phyloP scores from a whole-genome alignment of 1,140 invertebrate species.

The Heliothis virescens region DNA sequence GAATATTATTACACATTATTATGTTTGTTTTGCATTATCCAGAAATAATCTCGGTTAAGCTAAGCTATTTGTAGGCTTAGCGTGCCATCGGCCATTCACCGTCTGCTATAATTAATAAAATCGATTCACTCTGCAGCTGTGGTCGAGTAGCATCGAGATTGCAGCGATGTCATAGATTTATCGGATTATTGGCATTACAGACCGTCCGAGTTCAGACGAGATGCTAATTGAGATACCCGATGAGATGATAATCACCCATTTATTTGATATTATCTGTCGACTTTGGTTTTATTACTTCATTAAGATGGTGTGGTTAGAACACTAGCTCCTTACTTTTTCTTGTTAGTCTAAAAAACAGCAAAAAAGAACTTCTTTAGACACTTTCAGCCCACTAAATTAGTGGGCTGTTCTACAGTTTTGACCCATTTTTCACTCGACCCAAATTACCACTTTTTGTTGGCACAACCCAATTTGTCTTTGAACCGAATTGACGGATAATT shows the following conservation, averaged over 20 bases:
- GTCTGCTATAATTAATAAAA: slow-evolving; percentile 60
- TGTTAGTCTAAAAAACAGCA: background rate
- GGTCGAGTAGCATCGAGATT: slow-evolving; percentile 12
- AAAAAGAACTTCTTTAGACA: too few relatives aligned
- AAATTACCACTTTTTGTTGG: slow-evolving; percentile 13
- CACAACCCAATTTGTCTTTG: slow-evolving; percentile 2
- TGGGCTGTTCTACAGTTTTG: background rate
- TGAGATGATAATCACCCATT: background rate
- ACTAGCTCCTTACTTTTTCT: background rate
- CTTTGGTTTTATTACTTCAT: background rate
- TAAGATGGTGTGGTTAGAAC: too few relatives aligned
- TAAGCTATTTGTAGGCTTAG: slow-evolving; percentile 25
- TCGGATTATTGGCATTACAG: slow-evolving; percentile 18
- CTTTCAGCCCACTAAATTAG: background rate
- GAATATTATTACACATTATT: background rate
- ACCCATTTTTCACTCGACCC: slow-evolving; percentile 27
- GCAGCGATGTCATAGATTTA: slow-evolving; percentile 8
- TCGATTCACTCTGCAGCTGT: slow-evolving; percentile 50
- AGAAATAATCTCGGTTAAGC: slow-evolving; percentile 4
- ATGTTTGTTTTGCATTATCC: background rate
- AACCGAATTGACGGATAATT: slow-evolving; percentile 5
- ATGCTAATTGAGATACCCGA: background rate
- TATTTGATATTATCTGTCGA: background rate
- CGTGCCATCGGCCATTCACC: slow-evolving; percentile 53
- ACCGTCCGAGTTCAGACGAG: background rate